A percentile compares a stretch with the other conserved stretches of the same genome.
phyloP scores from a whole-genome alignment of 2,113 vertebrate species.

The Spea bombifrons region DNA sequence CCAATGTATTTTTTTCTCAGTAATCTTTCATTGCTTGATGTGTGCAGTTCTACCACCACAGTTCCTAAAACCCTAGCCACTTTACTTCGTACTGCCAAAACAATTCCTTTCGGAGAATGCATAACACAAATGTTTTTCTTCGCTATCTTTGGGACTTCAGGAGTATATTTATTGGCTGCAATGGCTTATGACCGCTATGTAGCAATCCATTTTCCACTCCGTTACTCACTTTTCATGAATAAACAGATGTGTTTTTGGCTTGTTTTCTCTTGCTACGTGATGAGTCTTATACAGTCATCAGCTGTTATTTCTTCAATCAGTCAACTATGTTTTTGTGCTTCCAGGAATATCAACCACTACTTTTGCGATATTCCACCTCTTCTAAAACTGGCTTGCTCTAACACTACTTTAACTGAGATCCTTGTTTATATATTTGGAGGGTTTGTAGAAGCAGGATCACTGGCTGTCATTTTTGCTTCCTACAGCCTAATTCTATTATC shows the following conservation, averaged over 20 bases:
- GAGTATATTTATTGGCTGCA: constrained; percentile 8
- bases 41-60: constrained; percentile 8
- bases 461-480: neutral
- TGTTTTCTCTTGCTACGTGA: constrained; percentile 1
- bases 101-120: constrained; percentile 19
- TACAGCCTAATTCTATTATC: constrained; percentile 4
- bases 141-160: neutral
- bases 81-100: neutral
- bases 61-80: constrained; percentile 7
- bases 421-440: constrained; percentile 3
- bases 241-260: neutral
- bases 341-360: neutral
- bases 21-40: constrained; percentile 21
- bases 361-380: constrained; percentile 17
- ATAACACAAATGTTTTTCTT: constrained; percentile 16
- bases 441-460: neutral
- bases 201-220: constrained; percentile 8
- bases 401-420: constrained; percentile 9
- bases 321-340: constrained; percentile 1
- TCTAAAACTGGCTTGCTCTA: neutral
- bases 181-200: constrained; percentile 24
- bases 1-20: constrained; percentile 22
- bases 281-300: constrained; percentile 5
- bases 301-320: neutral
- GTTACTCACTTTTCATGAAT: neutral